Percentiles rank a stretch among this genome's conserved stretches.
Conservation (phyloP, 1,140 invertebrate genomes). For the Periplaneta americana region DNA sequence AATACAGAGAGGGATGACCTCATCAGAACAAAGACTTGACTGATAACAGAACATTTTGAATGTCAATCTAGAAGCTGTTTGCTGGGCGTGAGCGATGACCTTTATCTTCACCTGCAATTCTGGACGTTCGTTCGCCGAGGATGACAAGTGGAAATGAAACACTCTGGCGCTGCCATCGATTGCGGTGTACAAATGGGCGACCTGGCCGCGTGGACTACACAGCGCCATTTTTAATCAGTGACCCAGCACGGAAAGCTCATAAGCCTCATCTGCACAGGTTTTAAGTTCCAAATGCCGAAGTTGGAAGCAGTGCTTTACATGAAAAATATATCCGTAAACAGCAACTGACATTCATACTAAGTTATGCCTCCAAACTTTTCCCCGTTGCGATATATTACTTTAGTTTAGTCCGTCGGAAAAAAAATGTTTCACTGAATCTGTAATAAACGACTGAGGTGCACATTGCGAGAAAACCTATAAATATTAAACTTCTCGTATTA, state of each 20-base stretch:
- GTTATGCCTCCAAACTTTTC: too few relatives aligned
- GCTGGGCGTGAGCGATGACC: neutral
- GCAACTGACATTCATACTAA: too few relatives aligned
- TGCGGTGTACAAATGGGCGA: neutral
- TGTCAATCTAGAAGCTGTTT: neutral
- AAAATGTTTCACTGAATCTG: too few relatives aligned
- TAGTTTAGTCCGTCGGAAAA: too few relatives aligned
- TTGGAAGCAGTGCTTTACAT: neutral
- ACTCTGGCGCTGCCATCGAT: neutral
- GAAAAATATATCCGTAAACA: neutral
- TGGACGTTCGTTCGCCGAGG: neutral
- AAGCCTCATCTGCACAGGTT: neutral
- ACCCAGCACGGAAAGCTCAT: neutral
- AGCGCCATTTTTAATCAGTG: neutral
- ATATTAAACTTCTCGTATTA: too few relatives aligned
- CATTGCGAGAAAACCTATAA: too few relatives aligned
- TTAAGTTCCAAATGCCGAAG: neutral
- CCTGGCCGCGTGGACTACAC: neutral
- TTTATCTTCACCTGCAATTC: neutral
- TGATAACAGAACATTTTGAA: too few relatives aligned
- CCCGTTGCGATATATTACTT: too few relatives aligned
- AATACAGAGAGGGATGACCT: too few relatives aligned
- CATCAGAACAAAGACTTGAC: too few relatives aligned
- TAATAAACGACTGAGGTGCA: too few relatives aligned
- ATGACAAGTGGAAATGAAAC: neutral